Percentiles rank a stretch among this genome's conserved stretches.
These are phyloP conservation scores for Diarsia mendica DNA, from an alignment of 2,888 invertebrate species.

Conservation along the genomic window DNA sequence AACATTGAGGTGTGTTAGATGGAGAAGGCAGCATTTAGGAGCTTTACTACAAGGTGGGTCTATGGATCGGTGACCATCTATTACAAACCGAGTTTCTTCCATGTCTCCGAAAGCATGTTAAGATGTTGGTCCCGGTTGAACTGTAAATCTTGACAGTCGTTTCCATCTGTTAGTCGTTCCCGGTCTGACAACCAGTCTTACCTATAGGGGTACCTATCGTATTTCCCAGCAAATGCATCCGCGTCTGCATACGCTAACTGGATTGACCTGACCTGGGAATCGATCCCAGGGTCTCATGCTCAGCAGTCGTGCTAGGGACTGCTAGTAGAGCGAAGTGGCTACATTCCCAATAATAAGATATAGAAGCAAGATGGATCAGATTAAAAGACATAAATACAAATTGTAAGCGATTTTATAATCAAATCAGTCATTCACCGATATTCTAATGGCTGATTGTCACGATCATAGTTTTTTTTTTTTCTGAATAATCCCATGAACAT, in stretches of 20 bases:
- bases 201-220: too few species aligned
- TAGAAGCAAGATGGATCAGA: neutral
- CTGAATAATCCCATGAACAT: neutral
- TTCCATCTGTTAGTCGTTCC: too few species aligned
- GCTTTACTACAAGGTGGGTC: neutral
- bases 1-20: neutral
- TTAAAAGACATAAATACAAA: neutral
- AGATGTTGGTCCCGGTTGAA: too few species aligned
- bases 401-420: neutral
- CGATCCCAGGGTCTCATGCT: neutral
- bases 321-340: neutral
- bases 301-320: neutral
- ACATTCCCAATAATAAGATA: neutral
- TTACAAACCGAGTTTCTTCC: too few species aligned
- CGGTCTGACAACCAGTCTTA: too few species aligned
- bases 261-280: too few species aligned
- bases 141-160: too few species aligned
- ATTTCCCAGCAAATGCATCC: too few species aligned
- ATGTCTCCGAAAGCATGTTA: too few species aligned
- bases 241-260: too few species aligned
- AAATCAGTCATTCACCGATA: neutral
- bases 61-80: too few species aligned
- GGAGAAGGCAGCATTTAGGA: slow-evolving; percentile 8
- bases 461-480: neutral
- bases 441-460: neutral